phyloP scores from a whole-genome alignment of 2,888 invertebrate genomes.

The Luperina nickerlii region DNA sequence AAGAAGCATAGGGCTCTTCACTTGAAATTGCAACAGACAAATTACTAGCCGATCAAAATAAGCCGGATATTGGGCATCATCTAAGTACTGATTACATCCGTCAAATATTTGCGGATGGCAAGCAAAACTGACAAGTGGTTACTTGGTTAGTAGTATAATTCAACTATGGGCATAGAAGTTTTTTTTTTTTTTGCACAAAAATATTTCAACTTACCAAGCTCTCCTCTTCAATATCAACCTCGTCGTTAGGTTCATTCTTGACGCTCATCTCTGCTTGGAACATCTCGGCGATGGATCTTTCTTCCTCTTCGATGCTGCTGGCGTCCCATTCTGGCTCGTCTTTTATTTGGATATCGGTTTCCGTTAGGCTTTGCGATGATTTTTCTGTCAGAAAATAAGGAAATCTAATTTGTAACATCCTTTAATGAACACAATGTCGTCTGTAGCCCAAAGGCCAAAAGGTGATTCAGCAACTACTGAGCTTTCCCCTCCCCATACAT shows the following conservation, averaged over 20 bases:
- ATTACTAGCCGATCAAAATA: background rate
- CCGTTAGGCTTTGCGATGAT: constrained; percentile 71
- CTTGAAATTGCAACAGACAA: background rate
- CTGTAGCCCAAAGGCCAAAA: background rate
- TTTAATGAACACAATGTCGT: background rate
- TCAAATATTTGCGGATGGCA: background rate
- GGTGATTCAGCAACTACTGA: background rate
- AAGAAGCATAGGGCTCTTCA: background rate
- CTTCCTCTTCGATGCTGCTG: constrained; percentile 90
- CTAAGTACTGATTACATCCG: background rate
- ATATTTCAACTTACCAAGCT: constrained; percentile 79
- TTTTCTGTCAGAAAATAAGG: constrained; percentile 73
- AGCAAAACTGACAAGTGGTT: background rate
- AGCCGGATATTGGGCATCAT: background rate
- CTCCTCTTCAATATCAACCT: constrained; percentile 90
- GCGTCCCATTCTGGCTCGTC: constrained; percentile 93
- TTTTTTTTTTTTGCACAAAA: background rate
- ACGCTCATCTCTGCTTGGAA: constrained; percentile 93
- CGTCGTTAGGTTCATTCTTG: constrained; percentile 91
- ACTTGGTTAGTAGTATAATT: background rate
- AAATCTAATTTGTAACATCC: background rate
- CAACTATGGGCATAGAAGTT: background rate
- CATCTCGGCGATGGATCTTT: constrained; percentile 92
- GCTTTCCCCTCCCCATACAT: background rate
- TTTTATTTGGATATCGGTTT: constrained; percentile 82